Evolutionary conservation across 2,797 vertebrate genomes (phyloP).

Genomic region (Austrolebias charrua): DNA sequence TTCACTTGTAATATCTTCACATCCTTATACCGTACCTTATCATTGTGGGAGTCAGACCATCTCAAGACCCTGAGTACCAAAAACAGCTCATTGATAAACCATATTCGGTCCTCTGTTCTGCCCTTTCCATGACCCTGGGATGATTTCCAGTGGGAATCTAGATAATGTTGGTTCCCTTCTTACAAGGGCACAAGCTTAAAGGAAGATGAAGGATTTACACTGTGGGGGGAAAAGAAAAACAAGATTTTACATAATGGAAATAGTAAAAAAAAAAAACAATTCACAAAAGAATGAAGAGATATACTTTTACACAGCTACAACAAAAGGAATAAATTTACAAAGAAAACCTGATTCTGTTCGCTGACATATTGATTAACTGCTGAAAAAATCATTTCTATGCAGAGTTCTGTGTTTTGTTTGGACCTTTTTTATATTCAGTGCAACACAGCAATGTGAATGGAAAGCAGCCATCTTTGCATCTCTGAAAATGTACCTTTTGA

Average conservation of each 20-base stretch:
- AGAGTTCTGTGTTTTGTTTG: neutral
- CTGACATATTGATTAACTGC: constrained; percentile 3
- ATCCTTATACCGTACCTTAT: constrained; percentile 46
- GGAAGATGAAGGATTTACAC: constrained; percentile 32
- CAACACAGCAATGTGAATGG: neutral
- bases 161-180: constrained; percentile 16
- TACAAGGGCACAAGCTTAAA: constrained; percentile 14
- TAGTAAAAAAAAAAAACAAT: constrained; percentile 13
- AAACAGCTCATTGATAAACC: constrained; percentile 55
- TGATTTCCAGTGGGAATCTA: constrained; percentile 40
- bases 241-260: constrained; percentile 11
- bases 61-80: constrained; percentile 38
- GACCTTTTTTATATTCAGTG: neutral
- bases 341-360: neutral
- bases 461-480: neutral
- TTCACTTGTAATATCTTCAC: constrained; percentile 4
- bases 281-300: neutral
- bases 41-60: constrained; percentile 54
- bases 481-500: neutral
- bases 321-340: neutral
- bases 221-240: constrained; percentile 28
- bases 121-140: constrained; percentile 19
- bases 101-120: constrained; percentile 3
- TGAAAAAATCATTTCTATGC: neutral
- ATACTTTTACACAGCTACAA: neutral